phyloP scores from a whole-genome alignment of 2,888 invertebrate species.

The Uloborus plumipes region DNA sequence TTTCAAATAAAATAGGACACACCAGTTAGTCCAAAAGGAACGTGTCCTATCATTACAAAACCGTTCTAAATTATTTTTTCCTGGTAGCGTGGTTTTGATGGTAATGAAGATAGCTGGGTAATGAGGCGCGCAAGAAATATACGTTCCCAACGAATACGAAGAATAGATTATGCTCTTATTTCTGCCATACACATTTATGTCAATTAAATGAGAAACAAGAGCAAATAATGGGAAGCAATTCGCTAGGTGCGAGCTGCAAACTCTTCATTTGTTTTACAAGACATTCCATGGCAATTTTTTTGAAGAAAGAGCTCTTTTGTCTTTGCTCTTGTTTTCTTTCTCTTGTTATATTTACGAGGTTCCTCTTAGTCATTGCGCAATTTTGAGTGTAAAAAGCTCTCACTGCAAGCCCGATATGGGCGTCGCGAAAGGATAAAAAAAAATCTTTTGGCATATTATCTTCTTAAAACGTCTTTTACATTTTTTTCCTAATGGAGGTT shows the following conservation, averaged over 20 bases:
- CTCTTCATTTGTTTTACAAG: constrained; percentile 52
- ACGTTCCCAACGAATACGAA: constrained; percentile 45
- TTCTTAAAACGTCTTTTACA: constrained; percentile 34
- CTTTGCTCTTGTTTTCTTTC: constrained; percentile 38
- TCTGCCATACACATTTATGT: constrained; percentile 58
- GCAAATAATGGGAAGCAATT: constrained; percentile 56
- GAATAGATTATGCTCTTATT: constrained; percentile 50
- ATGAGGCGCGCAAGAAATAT: constrained; percentile 54
- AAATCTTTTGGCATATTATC: constrained; percentile 37
- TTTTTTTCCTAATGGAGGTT: neutral
- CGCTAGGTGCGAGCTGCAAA: constrained; percentile 52
- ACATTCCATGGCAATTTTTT: constrained; percentile 34
- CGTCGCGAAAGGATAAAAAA: constrained; percentile 12
- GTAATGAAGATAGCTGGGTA: constrained; percentile 59
- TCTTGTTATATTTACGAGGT: constrained; percentile 34
- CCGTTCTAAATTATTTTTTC: constrained; percentile 55
- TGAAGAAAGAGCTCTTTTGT: constrained; percentile 25
- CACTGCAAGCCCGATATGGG: constrained; percentile 15
- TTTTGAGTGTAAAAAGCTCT: constrained; percentile 33
- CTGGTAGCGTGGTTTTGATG: constrained; percentile 38
- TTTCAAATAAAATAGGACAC: constrained; percentile 56
- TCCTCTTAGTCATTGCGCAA: constrained; percentile 47
- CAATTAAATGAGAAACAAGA: constrained; percentile 60
- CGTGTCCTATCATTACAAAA: constrained; percentile 46
- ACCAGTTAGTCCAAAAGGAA: constrained; percentile 44